phyloP scores from a whole-genome alignment of 2,113 vertebrate species.

The Zingel zingel region DNA sequence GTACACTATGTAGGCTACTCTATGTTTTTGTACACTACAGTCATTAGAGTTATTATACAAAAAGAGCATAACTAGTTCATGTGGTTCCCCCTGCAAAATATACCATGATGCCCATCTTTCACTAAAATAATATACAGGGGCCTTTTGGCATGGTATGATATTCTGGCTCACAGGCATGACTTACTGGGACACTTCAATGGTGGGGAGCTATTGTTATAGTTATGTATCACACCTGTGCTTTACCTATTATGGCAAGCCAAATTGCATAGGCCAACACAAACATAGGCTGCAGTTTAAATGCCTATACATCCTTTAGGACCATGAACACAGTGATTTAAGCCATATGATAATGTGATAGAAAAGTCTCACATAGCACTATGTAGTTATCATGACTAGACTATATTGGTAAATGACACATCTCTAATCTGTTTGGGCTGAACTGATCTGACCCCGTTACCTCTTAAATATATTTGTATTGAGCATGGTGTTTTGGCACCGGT shows the following conservation, averaged over 20 bases:
- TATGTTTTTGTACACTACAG: not conserved
- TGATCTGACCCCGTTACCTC: not conserved
- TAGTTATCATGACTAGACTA: not conserved
- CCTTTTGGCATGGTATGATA: not conserved
- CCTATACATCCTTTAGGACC: no score
- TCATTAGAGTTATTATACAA: not conserved
- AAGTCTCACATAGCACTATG: not conserved
- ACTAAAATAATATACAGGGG: no score
- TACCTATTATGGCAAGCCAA: no score
- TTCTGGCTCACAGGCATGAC: no score
- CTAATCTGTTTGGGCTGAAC: not conserved
- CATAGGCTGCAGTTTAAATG: not conserved
- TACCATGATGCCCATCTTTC: no score
- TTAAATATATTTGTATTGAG: not conserved
- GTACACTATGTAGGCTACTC: not conserved
- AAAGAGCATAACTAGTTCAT: not conserved
- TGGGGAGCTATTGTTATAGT: no score
- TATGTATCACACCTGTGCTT: no score
- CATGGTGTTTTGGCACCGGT: not conserved
- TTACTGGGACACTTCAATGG: no score
- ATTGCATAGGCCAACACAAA: no score
- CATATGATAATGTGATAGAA: no score
- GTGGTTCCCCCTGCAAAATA: not conserved
- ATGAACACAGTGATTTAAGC: no score
- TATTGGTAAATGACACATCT: not conserved